A percentile compares a stretch with the other conserved stretches of the same genome.
Evolutionary conservation across 2,888 invertebrate genomes (phyloP).

Genomic region (Orthosia gothica): DNA sequence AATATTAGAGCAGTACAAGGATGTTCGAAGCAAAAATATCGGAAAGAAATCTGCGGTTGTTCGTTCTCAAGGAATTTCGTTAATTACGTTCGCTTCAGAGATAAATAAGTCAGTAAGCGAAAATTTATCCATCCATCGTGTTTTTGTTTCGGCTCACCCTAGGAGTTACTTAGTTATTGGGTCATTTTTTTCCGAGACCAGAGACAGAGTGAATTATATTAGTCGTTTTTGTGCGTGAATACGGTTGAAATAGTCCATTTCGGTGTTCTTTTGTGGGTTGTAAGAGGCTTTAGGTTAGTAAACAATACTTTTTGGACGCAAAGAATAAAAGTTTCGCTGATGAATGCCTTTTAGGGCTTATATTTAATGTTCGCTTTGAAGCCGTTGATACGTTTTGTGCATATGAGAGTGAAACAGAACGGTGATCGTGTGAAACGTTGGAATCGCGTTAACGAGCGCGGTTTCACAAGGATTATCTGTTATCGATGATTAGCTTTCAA

Average conservation of each 20-base stretch:
- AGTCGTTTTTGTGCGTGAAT: constrained; percentile 84
- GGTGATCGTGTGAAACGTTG: constrained; percentile 18
- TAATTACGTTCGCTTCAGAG: constrained; percentile 84
- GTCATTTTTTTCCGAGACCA: constrained; percentile 80
- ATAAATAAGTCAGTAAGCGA: constrained; percentile 89
- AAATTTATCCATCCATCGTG: constrained; percentile 88
- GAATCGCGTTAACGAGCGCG: constrained; percentile 27
- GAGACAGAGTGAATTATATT: constrained; percentile 82
- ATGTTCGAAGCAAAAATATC: constrained; percentile 67
- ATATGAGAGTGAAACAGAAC: constrained; percentile 17
- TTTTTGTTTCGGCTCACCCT: constrained; percentile 83
- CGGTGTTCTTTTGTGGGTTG: constrained; percentile 78
- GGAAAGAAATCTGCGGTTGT: constrained; percentile 83
- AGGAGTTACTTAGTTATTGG: constrained; percentile 84
- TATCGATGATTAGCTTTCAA: constrained; percentile 50
- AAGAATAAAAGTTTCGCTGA: constrained; percentile 71
- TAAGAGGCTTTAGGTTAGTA: constrained; percentile 76
- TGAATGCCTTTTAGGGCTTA: constrained; percentile 69
- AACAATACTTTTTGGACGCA: constrained; percentile 75
- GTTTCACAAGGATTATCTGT: constrained; percentile 39
- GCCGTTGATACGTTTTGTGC: constrained; percentile 33
- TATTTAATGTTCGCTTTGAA: constrained; percentile 55
- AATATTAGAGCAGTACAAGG: constrained; percentile 84
- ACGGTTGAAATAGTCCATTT: constrained; percentile 82
- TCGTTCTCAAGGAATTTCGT: constrained; percentile 80